A percentile compares a stretch with the other conserved stretches of the same genome.
phyloP scores from a whole-genome alignment of 2,113 vertebrate genomes.

The Rhinopomastus cyanomelas region DNA sequence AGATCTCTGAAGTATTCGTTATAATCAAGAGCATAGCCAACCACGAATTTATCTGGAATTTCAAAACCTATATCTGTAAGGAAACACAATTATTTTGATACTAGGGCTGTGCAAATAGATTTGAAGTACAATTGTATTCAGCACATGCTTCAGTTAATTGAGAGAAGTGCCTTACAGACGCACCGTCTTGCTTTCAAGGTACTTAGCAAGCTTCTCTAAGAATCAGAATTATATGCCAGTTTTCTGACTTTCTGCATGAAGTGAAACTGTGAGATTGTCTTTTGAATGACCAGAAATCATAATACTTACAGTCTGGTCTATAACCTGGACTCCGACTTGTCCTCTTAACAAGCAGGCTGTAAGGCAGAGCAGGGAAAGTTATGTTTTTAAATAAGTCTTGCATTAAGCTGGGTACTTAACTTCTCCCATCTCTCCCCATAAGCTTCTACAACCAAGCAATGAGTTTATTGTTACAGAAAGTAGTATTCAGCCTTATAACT shows the following conservation, averaged over 20 bases:
- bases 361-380: background rate
- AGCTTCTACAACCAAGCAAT: background rate
- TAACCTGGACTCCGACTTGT: conserved; percentile 62
- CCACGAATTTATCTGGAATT: conserved; percentile 84
- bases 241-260: background rate
- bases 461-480: background rate
- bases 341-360: conserved; percentile 83
- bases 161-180: background rate
- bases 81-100: background rate
- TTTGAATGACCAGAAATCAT: background rate
- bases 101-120: background rate
- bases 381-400: background rate
- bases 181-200: background rate
- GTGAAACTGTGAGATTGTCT: background rate
- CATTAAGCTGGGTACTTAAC: background rate
- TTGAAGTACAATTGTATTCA: background rate
- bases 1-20: conserved; percentile 88
- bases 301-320: conserved; percentile 82
- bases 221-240: background rate
- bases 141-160: background rate
- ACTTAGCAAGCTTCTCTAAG: background rate
- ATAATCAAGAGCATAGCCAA: conserved; percentile 87
- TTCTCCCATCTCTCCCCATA: background rate
- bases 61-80: conserved; percentile 83
- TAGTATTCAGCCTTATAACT: background rate